A percentile compares a stretch with the other conserved stretches of the same genome.
Conservation (phyloP, 2,797 vertebrate species). For the Knipowitschia caucasica region DNA sequence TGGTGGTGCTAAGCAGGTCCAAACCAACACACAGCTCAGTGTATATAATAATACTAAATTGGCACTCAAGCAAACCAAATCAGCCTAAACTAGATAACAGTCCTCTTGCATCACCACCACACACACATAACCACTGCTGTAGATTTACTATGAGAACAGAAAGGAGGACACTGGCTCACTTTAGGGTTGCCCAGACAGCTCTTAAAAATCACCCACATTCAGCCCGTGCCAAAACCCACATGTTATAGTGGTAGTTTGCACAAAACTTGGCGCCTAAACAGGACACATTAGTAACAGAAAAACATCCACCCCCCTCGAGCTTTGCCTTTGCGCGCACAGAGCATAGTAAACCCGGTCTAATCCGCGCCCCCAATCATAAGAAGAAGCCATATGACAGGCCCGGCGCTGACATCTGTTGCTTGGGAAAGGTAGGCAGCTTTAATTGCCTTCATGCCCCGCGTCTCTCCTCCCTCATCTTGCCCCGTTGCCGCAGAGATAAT, state of each 20-base stretch:
- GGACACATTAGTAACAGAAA: constrained; percentile 4
- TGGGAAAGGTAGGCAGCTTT: constrained; percentile 47
- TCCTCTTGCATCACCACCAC: not conserved
- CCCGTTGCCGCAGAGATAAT: constrained; percentile 22
- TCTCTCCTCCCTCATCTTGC: constrained; percentile 1
- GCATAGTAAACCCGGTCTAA: constrained; percentile 42
- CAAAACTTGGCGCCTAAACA: constrained; percentile 22
- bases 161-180: constrained; percentile 10
- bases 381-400: constrained; percentile 49
- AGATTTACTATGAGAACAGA: constrained; percentile 25
- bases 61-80: not conserved
- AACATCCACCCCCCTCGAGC: not conserved
- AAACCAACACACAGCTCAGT: not conserved
- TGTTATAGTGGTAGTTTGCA: not conserved
- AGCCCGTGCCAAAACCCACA: not conserved
- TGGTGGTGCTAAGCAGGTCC: not conserved
- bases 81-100: not conserved
- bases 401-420: constrained; percentile 72
- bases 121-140: not conserved
- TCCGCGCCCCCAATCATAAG: constrained; percentile 55
- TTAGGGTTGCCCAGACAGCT: not conserved
- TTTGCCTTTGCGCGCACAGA: constrained; percentile 8
- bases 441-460: constrained; percentile 19
- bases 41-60: not conserved
- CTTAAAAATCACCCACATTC: not conserved